Evolutionary conservation across 2,113 vertebrate genomes (phyloP), one percentile per base, ranked within the genome.

Genomic region (Echinops telfairi): DNA sequence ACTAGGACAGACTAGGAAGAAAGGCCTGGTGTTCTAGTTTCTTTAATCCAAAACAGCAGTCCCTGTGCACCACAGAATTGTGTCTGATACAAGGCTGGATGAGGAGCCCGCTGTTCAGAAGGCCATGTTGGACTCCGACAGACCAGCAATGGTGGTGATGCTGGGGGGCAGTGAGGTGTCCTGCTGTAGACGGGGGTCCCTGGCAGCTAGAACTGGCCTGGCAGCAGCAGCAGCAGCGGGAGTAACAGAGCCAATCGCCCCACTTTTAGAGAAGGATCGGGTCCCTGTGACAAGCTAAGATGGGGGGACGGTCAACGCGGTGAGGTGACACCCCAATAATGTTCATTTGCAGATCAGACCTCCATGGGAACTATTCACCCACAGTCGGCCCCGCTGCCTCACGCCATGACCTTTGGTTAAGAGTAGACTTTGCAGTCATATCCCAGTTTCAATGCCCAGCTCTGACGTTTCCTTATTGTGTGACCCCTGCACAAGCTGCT

Each of bases 321-420:
- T 6, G 62, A 23, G 84, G 12, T n/a, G 25, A 20, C 31, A 57
- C 36, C n/a, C 38, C 23, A 11, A 33, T 15, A 17, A 82, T 4
- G 14, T 29, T 4, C 27, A 33, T 1, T 11, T 11, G 36, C 47
- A 53, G 47, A 53, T 53, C 8, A 75, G 23, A 68, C 43, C 73
- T 19, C 1, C 40, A 15, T 5, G 11, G 58, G 0, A 4, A 12
- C 3, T 10, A 33, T 83, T 87, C 66, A 8, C 64, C 8, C 2
- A 2, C 23, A 10, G 7, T 6, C n/a, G 27, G 77, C 57, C 76
- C 38, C 58, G 75, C 87, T 25, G 57, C 17, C 40, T 17, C 3
- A 29, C 23, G 2, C 68, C 2, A 0, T 19, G 20, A 23, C 3
- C 29, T 62, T 36, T 12, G 25, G 9, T 0, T 1, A 6, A 2